Conservation (phyloP, 2,113 vertebrate species). For the Gnathonemus echidnorhynchus region DNA sequence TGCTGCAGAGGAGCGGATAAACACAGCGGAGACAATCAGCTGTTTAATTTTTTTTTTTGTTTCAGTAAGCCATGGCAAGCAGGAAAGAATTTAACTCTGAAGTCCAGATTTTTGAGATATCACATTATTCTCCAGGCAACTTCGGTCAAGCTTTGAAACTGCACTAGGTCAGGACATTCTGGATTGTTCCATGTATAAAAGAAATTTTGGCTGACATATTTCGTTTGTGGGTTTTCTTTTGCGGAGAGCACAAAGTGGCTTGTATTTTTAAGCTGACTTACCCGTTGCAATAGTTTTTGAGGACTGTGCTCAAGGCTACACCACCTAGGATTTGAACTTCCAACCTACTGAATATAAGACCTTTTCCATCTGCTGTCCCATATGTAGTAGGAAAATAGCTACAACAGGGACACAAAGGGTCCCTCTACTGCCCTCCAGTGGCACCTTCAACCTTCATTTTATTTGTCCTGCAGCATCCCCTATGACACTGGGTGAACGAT, state of each 20-base stretch:
- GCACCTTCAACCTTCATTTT: not conserved
- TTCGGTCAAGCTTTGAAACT: conserved; percentile 1
- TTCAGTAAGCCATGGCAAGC: not conserved
- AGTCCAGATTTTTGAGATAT: not conserved
- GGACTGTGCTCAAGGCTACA: not conserved
- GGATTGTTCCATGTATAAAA: not conserved
- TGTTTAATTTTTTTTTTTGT: not conserved
- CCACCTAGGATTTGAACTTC: conserved; percentile 6
- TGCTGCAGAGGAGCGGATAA: not conserved
- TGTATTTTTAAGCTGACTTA: conserved; percentile 1
- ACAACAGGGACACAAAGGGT: not conserved
- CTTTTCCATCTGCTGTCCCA: conserved; percentile 3
- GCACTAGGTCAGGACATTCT: not conserved
- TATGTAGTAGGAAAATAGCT: not conserved
- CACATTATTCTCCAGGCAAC: not conserved
- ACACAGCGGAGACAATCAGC: conserved; percentile 9
- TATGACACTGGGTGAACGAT: not conserved
- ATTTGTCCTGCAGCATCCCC: not conserved
- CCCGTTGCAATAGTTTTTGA: not conserved
- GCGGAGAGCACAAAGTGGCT: not conserved
- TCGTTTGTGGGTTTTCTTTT: not conserved
- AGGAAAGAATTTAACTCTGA: not conserved
- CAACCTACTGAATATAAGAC: not conserved
- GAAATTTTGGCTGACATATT: not conserved
- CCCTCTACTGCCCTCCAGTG: not conserved